These are phyloP conservation scores for Elmis aenea DNA, from an alignment of 2,888 invertebrate genomes.

Conservation along the genomic window DNA sequence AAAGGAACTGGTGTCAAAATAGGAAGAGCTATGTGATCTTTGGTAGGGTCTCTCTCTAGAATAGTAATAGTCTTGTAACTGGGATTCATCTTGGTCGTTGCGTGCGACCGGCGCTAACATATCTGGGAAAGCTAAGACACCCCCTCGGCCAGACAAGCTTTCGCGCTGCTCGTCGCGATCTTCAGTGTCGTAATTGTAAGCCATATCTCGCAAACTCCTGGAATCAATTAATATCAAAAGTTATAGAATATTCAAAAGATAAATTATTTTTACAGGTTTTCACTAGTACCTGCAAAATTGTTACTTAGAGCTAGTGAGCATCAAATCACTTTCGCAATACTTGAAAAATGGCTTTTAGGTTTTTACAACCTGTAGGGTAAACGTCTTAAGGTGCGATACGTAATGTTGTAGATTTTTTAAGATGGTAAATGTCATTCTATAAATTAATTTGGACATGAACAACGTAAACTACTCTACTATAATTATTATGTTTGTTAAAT, in stretches of 20 bases:
- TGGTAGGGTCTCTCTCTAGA: constrained; percentile 32
- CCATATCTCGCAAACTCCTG: constrained; percentile 31
- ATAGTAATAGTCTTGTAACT: constrained; percentile 38
- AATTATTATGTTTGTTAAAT: too few species aligned
- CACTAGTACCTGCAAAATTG: too few species aligned
- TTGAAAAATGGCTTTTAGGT: too few species aligned
- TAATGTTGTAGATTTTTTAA: too few species aligned
- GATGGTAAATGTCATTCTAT: too few species aligned
- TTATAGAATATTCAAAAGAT: not conserved
- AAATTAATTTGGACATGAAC: too few species aligned
- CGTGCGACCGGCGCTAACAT: constrained; percentile 41
- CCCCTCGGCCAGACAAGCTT: constrained; percentile 29
- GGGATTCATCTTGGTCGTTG: constrained; percentile 29
- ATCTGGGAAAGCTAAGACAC: constrained; percentile 44
- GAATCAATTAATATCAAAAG: constrained; percentile 11
- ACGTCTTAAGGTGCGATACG: too few species aligned
- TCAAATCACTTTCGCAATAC: too few species aligned
- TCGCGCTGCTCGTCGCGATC: constrained; percentile 30
- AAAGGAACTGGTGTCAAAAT: constrained; percentile 38
- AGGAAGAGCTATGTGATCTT: constrained; percentile 32
- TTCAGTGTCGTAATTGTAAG: constrained; percentile 33
- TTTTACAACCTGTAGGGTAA: too few species aligned
- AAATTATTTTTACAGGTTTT: too few species aligned
- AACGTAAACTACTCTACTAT: too few species aligned
- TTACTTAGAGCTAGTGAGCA: too few species aligned